Evolutionary conservation across 2,113 vertebrate genomes (phyloP).

Genomic region (Phoenicopterus ruber): DNA sequence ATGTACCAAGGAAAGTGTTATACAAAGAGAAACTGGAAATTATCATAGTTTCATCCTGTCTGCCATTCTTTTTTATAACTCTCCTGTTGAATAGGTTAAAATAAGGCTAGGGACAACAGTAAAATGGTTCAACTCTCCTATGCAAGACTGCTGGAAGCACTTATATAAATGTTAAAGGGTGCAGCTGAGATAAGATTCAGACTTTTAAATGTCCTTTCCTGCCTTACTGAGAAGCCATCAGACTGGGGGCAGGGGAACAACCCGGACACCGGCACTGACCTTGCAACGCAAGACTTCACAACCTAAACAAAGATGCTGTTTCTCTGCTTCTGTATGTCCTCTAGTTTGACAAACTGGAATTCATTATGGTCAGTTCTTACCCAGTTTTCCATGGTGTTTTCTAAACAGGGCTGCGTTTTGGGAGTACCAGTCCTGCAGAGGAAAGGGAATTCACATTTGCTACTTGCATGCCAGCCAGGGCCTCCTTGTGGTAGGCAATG

Average conservation of each 20-base stretch:
- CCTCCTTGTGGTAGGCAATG: background rate
- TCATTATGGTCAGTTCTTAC: background rate
- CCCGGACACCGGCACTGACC: background rate
- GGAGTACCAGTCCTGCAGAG: background rate
- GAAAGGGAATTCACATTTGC: background rate
- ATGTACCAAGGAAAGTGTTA: background rate
- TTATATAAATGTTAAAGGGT: background rate
- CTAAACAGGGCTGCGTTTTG: background rate
- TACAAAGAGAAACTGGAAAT: background rate
- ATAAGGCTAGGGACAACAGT: background rate
- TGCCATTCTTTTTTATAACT: background rate
- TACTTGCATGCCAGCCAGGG: background rate
- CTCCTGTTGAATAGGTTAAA: background rate
- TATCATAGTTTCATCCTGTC: background rate
- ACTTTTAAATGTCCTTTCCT: background rate
- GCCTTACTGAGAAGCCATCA: background rate
- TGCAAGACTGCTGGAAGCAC: background rate
- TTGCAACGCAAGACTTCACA: background rate
- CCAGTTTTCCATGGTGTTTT: background rate
- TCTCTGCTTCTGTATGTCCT: background rate
- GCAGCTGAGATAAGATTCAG: background rate
- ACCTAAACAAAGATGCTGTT: background rate
- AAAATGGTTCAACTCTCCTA: background rate
- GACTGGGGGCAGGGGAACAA: background rate
- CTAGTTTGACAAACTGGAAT: background rate